A percentile compares a stretch with the other conserved stretches of the same genome.
Evolutionary conservation across 2,113 vertebrate species (phyloP).

Genomic region (Phoenicopterus ruber): DNA sequence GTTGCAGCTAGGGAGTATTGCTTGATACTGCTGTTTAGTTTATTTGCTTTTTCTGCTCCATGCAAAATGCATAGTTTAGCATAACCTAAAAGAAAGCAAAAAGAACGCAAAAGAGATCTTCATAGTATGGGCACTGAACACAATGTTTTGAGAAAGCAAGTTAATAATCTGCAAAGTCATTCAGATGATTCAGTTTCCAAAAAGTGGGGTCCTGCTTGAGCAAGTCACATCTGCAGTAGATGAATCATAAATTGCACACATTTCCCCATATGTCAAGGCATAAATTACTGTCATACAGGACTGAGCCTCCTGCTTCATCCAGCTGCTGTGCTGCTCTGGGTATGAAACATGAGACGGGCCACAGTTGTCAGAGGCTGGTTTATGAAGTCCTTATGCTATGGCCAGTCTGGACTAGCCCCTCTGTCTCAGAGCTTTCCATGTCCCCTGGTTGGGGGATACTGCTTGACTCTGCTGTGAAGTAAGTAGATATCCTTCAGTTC

Average conservation of each 20-base stretch:
- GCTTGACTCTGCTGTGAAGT: not conserved
- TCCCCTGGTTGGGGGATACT: not conserved
- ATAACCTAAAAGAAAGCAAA: not conserved
- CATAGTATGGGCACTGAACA: not conserved
- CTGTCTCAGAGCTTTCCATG: not conserved
- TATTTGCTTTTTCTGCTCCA: not conserved
- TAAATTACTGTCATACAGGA: not conserved
- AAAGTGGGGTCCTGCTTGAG: not conserved
- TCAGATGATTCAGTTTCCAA: not conserved
- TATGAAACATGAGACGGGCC: not conserved
- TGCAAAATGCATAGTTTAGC: not conserved
- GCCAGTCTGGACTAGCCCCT: fast-evolving
- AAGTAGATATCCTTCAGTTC: not conserved
- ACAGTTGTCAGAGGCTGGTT: not conserved
- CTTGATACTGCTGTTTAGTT: fast-evolving
- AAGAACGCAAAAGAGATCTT: not conserved
- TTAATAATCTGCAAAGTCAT: not conserved
- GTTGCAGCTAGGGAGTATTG: not conserved
- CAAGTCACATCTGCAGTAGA: not conserved
- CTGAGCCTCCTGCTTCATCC: not conserved
- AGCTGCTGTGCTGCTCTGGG: not conserved
- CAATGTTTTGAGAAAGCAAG: not conserved
- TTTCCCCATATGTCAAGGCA: not conserved
- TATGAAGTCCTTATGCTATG: not conserved
- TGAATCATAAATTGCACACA: not conserved